These are phyloP conservation scores for Phrynocephalus vlangalii DNA, from an alignment of 2,797 vertebrate species.

Conservation along the genomic window DNA sequence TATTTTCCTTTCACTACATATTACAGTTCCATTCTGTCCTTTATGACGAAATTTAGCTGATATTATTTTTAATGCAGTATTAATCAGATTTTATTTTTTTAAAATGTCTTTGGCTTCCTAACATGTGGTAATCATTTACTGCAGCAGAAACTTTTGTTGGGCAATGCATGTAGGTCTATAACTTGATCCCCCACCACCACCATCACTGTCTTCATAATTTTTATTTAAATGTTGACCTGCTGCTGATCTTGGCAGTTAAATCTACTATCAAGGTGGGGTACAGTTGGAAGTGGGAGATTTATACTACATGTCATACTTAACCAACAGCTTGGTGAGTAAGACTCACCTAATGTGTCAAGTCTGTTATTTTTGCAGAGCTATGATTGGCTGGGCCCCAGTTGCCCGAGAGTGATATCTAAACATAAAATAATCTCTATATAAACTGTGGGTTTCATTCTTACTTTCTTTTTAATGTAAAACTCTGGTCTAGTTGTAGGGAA, in stretches of 20 bases:
- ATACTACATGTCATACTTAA: constrained; percentile 46
- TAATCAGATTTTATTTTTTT: constrained; percentile 71
- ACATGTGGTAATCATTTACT: constrained; percentile 78
- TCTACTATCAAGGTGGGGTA: constrained; percentile 37
- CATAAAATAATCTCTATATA: constrained; percentile 80
- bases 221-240: constrained; percentile 36
- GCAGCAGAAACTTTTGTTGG: constrained; percentile 66
- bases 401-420: constrained; percentile 76
- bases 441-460: constrained; percentile 70
- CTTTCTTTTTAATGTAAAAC: constrained; percentile 61
- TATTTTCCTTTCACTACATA: constrained; percentile 63
- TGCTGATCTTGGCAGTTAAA: constrained; percentile 56
- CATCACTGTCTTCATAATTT: constrained; percentile 57
- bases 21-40: constrained; percentile 45
- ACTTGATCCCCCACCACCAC: constrained; percentile 47
- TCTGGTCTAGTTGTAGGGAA: constrained; percentile 65
- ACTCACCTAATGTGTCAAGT: constrained; percentile 71
- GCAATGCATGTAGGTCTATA: constrained; percentile 54
- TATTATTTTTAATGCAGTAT: constrained; percentile 66
- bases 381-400: constrained; percentile 73
- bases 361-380: constrained; percentile 75
- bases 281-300: constrained; percentile 62
- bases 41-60: constrained; percentile 62
- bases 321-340: constrained; percentile 56
- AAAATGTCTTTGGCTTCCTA: constrained; percentile 62